These are phyloP conservation scores for Xestia c-nigrum DNA, from an alignment of 2,888 invertebrate genomes.

Conservation along the genomic window DNA sequence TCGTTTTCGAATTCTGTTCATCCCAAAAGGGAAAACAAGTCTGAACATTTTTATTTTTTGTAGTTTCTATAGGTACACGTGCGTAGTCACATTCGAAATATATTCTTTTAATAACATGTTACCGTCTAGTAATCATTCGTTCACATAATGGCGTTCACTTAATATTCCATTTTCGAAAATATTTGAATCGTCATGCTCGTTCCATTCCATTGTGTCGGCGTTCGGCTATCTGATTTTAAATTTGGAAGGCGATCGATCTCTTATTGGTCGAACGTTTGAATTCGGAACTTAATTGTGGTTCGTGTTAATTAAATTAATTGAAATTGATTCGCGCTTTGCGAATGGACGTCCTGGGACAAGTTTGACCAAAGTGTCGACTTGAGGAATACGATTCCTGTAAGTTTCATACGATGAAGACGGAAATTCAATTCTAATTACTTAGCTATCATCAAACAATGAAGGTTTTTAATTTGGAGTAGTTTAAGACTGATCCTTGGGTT, in stretches of 20 bases:
- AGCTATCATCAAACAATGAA: background rate
- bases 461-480: constrained; percentile 7
- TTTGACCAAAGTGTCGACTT: constrained; percentile 37
- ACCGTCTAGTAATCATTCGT: constrained; percentile 84
- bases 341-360: constrained; percentile 38
- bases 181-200: constrained; percentile 90
- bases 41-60: constrained; percentile 43
- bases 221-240: constrained; percentile 88
- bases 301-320: constrained; percentile 76
- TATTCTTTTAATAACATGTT: constrained; percentile 86
- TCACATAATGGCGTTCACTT: constrained; percentile 89
- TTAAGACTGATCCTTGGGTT: background rate
- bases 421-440: constrained; percentile 32
- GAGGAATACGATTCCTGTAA: constrained; percentile 25
- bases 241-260: constrained; percentile 87
- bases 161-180: constrained; percentile 90
- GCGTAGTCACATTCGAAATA: constrained; percentile 58
- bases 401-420: constrained; percentile 16
- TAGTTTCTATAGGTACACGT: constrained; percentile 32
- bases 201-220: constrained; percentile 87
- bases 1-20: constrained; percentile 36
- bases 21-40: constrained; percentile 35
- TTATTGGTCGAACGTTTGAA: constrained; percentile 82
- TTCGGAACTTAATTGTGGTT: constrained; percentile 77
- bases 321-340: constrained; percentile 53